Evolutionary conservation across 2,797 vertebrate species (phyloP).

Genomic region (Sebastes hubbsi): DNA sequence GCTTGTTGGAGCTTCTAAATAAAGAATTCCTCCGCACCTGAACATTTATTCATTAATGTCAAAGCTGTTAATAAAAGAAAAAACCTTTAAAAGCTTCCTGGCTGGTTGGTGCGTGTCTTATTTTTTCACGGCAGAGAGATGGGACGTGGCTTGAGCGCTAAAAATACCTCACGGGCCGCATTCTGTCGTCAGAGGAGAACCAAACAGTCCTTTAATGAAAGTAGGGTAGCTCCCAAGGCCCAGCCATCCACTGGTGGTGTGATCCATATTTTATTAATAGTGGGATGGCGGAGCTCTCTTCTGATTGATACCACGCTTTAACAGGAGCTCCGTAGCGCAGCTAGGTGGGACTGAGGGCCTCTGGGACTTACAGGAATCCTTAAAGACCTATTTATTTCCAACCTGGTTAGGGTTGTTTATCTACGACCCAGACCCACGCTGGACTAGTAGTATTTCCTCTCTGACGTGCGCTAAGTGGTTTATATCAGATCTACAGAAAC

Average conservation of each 20-base stretch:
- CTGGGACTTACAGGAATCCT: conserved; percentile 50
- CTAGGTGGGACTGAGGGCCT: conserved; percentile 50
- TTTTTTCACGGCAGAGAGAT: conserved; percentile 40
- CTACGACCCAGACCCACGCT: conserved; percentile 2
- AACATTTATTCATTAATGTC: conserved; percentile 35
- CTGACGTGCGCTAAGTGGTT: conserved; percentile 39
- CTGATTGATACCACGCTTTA: conserved; percentile 79
- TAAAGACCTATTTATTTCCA: conserved; percentile 58
- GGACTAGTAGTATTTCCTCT: conserved; percentile 19
- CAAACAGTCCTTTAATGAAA: conserved; percentile 80
- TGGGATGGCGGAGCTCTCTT: conserved; percentile 50
- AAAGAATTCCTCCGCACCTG: conserved; percentile 2
- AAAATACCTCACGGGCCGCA: conserved; percentile 79
- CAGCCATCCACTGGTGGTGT: conserved; percentile 77
- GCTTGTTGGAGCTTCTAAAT: conserved; percentile 9
- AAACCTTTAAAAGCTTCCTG: conserved; percentile 5
- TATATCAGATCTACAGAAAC: conserved; percentile 27
- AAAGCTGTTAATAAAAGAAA: background rate
- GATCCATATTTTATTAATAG: conserved; percentile 89
- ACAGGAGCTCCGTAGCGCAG: conserved; percentile 47
- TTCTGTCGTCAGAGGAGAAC: conserved; percentile 76
- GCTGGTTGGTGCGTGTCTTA: conserved; percentile 21
- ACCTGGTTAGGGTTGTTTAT: conserved; percentile 42
- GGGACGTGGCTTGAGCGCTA: conserved; percentile 60
- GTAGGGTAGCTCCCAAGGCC: conserved; percentile 85